These are phyloP conservation scores for Sebastes matsubarae DNA, from an alignment of 2,797 vertebrate species.

Conservation along the genomic window DNA sequence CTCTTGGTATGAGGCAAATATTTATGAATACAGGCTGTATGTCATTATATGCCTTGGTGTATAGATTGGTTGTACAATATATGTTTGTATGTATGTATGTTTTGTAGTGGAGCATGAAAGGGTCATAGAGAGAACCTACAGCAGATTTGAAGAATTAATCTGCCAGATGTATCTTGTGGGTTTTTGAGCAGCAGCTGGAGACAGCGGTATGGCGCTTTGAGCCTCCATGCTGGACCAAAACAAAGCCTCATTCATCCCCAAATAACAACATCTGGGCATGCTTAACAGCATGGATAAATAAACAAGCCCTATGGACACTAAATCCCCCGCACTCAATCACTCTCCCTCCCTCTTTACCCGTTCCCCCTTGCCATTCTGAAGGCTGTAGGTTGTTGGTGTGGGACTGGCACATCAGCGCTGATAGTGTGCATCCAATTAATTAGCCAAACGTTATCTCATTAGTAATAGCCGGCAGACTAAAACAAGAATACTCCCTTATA, in stretches of 20 bases:
- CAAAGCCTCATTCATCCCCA: conserved; percentile 73
- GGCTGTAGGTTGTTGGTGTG: conserved; percentile 66
- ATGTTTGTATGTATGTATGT: conserved; percentile 15
- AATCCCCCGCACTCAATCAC: conserved; percentile 65
- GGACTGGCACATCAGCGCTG: conserved; percentile 58
- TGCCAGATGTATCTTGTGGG: conserved; percentile 60
- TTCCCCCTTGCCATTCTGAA: conserved; percentile 58
- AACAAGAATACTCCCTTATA: conserved; percentile 67
- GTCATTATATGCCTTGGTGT: conserved; percentile 20
- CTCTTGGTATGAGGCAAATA: conserved; percentile 8
- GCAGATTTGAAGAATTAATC: conserved; percentile 45
- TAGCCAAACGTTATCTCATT: conserved; percentile 74
- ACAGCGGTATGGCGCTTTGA: conserved; percentile 37
- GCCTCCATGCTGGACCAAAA: conserved; percentile 71
- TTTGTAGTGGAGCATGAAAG: conserved; percentile 40
- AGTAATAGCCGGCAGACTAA: conserved; percentile 68
- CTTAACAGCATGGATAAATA: conserved; percentile 77
- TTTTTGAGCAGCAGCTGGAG: conserved; percentile 72
- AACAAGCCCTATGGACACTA: conserved; percentile 75
- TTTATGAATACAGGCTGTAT: conserved; percentile 28
- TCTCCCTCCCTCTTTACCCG: conserved; percentile 44
- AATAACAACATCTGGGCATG: conserved; percentile 79
- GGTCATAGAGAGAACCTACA: conserved; percentile 37
- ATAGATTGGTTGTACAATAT: conserved; percentile 8
- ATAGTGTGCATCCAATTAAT: conserved; percentile 74